These are phyloP conservation scores for Boulengeromyrus knoepffleri DNA, from an alignment of 2,113 vertebrate genomes.

Conservation along the genomic window DNA sequence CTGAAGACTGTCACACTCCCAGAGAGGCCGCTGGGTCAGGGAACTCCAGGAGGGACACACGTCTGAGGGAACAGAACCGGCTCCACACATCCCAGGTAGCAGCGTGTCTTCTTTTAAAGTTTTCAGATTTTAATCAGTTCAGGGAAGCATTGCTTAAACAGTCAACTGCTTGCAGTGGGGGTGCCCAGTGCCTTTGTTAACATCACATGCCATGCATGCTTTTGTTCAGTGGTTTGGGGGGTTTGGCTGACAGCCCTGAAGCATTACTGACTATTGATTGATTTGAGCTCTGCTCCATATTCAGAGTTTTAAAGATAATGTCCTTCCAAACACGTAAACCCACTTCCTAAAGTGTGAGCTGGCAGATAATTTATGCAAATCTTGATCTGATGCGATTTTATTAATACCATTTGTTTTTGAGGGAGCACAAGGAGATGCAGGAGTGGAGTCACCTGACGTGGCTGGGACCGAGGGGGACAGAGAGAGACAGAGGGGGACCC, in stretches of 20 bases:
- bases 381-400: not conserved
- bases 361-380: conserved; percentile 6
- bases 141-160: not conserved
- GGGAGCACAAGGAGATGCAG: not conserved
- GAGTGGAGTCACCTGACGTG: not conserved
- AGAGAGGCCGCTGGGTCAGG: not conserved
- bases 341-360: not conserved
- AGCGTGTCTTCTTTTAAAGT: not conserved
- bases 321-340: not conserved
- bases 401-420: not conserved
- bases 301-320: conserved; percentile 19
- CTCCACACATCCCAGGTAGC: not conserved
- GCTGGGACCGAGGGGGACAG: not conserved
- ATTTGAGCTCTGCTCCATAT: conserved; percentile 1
- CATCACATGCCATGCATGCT: not conserved
- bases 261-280: not conserved
- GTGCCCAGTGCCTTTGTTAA: not conserved
- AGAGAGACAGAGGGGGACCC: not conserved
- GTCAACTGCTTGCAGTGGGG: not conserved
- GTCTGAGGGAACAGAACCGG: not conserved
- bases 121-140: not conserved
- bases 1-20: not conserved
- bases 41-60: not conserved
- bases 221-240: not conserved
- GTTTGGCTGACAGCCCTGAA: not conserved